These are phyloP conservation scores for Ceratothoa steindachneri DNA, from an alignment of 2,888 invertebrate genomes.

Conservation along the genomic window DNA sequence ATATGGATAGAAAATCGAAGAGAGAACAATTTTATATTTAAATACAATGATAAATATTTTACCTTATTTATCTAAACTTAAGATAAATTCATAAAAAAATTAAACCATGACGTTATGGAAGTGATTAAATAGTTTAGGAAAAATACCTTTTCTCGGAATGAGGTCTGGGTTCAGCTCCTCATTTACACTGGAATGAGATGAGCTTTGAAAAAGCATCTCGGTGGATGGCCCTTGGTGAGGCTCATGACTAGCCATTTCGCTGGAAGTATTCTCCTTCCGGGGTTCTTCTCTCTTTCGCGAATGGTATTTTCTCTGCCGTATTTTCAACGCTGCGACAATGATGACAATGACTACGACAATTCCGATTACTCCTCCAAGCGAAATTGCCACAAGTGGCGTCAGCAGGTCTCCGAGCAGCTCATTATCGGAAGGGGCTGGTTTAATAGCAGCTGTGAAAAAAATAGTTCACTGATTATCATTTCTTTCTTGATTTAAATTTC, in stretches of 20 bases:
- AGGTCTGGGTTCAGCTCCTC: neutral
- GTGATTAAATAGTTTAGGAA: no score
- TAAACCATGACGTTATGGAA: no score
- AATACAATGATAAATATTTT: no score
- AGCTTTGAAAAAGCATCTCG: neutral
- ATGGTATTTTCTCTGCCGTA: neutral
- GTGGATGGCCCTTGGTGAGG: neutral
- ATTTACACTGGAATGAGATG: neutral
- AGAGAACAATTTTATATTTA: no score
- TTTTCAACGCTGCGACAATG: neutral
- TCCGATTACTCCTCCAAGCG: neutral
- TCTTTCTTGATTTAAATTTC: neutral
- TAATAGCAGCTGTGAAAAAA: conserved; percentile 4
- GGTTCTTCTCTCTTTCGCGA: neutral
- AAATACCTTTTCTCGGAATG: neutral
- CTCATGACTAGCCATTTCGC: neutral
- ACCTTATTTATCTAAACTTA: no score
- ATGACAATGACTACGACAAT: neutral
- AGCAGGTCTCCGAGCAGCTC: neutral
- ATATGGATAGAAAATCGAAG: no score
- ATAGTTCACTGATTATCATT: neutral
- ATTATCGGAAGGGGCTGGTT: neutral
- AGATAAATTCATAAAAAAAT: no score
- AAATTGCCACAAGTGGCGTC: neutral
- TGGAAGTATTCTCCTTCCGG: neutral